These are phyloP conservation scores for Benitochromis conjunctus DNA, from an alignment of 2,113 vertebrate genomes.

Conservation along the genomic window DNA sequence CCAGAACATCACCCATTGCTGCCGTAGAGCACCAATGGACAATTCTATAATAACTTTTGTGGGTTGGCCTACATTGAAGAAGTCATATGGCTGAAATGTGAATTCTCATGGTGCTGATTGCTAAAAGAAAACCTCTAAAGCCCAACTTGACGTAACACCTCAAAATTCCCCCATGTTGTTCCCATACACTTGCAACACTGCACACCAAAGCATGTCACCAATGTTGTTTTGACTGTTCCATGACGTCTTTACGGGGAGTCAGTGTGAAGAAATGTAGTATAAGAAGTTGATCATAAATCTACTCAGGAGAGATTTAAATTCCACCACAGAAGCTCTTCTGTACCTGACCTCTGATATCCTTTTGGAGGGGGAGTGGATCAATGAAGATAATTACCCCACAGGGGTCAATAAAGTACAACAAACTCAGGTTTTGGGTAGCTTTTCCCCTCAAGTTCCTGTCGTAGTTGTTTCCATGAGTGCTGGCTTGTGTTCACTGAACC, in stretches of 20 bases:
- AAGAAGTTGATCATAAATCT: neutral
- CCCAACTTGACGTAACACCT: neutral
- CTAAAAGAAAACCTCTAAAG: neutral
- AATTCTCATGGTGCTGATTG: neutral
- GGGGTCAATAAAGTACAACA: conserved; percentile 2
- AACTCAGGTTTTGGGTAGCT: neutral
- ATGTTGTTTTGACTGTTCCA: neutral
- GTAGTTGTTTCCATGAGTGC: conserved; percentile 49
- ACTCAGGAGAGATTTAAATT: neutral
- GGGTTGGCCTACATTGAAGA: neutral
- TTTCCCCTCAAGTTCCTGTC: conserved; percentile 8
- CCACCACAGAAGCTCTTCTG: neutral
- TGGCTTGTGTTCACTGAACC: conserved; percentile 48
- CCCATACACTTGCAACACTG: neutral
- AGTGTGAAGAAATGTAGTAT: neutral
- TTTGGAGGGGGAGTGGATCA: neutral
- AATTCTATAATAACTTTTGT: neutral
- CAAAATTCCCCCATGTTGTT: neutral
- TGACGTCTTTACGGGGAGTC: neutral
- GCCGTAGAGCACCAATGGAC: neutral
- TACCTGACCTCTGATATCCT: neutral
- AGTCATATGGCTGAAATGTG: neutral
- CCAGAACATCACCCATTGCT: neutral
- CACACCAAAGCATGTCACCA: neutral
- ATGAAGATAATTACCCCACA: neutral